Base-by-base conservation (phyloP, 1,140 invertebrate genomes). In the Saxidomus purpurata region DNA sequence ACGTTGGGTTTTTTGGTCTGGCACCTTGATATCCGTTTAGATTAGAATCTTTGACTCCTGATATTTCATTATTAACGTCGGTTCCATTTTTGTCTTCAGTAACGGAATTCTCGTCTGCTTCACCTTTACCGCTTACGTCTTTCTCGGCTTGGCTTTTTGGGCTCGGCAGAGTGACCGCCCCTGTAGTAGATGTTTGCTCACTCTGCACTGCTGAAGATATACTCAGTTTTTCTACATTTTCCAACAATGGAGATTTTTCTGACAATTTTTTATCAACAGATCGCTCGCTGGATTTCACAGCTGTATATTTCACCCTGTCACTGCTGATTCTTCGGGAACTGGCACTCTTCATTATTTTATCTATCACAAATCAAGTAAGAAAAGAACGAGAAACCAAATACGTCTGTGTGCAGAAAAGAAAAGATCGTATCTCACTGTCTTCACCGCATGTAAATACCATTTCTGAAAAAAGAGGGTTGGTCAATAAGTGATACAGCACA, bases 201-300 rank as follows among this genome's bases (percentile, higher is more conserved):
- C n/a, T 74, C 40, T 31, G 28, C 22, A 25, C 31, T 34, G 55
- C 19, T 19, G 55, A 43, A 82, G 55, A 36, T n/a, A 82, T 67
- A 31, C 19, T 82, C 9, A 82, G 17, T 28, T 34, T 67, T 67
- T 82, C 80, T 0, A 82, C 43, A 38, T 82, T 82, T 59, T 82
- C 55, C 22, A 82, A 80, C 67, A 67, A 86, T n/a, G 83, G 79
- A 31, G 77, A 81, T 38, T 36, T 71, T 67, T 67, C 83, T 59
- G 59, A 34, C 2, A 52, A 25, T 11, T 4, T 25, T 2, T 6
- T 17, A 31, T 22, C 19, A n/a, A 11, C 1, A 34, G 19, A n/a
- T 59, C 17, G 19, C 6, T 79, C 49, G 4, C 31, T 11, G 2
- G 43, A 34, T 28, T 55, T 79, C 22, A 79, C 17, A 47, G 47